phyloP scores from a whole-genome alignment of 2,888 invertebrate genomes.

The Phengaris alcon region DNA sequence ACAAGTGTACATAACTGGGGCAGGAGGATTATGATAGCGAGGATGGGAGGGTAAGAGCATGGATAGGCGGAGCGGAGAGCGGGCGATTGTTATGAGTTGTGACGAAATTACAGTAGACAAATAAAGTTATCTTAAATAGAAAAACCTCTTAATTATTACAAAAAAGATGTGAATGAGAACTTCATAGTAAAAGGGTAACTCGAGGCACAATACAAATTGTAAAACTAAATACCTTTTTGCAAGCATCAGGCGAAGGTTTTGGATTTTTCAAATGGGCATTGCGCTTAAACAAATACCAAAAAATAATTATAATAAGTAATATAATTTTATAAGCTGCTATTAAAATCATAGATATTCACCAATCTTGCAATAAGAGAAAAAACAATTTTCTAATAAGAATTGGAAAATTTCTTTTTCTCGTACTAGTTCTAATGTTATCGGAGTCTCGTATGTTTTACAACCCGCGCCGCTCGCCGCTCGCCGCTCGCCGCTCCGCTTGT shows the following conservation, averaged over 20 bases:
- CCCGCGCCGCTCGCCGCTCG: not conserved
- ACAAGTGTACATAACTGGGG: conserved; percentile 28
- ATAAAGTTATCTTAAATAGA: not conserved
- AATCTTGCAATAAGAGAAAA: too few relatives aligned
- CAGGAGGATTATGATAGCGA: conserved; percentile 32
- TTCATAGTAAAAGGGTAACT: too few relatives aligned
- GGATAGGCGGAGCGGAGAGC: conserved; percentile 16
- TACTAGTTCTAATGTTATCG: not conserved
- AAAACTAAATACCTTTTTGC: too few relatives aligned
- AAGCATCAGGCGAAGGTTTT: too few relatives aligned
- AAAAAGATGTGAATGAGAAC: too few relatives aligned
- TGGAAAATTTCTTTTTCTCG: not conserved
- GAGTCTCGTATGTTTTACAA: not conserved
- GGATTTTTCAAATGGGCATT: too few relatives aligned
- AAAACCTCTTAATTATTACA: not conserved
- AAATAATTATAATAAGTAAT: too few relatives aligned
- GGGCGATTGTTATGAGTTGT: not conserved
- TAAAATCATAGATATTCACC: too few relatives aligned
- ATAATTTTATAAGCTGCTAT: too few relatives aligned
- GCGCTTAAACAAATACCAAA: too few relatives aligned
- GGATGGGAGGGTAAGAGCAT: conserved; percentile 6
- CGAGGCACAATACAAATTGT: too few relatives aligned
- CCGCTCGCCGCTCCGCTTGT: not conserved
- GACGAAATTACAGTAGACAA: too few relatives aligned
- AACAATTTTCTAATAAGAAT: not conserved